These are phyloP conservation scores for Dolichopus griseipennis DNA, from an alignment of 2,888 invertebrate genomes.

Conservation along the genomic window DNA sequence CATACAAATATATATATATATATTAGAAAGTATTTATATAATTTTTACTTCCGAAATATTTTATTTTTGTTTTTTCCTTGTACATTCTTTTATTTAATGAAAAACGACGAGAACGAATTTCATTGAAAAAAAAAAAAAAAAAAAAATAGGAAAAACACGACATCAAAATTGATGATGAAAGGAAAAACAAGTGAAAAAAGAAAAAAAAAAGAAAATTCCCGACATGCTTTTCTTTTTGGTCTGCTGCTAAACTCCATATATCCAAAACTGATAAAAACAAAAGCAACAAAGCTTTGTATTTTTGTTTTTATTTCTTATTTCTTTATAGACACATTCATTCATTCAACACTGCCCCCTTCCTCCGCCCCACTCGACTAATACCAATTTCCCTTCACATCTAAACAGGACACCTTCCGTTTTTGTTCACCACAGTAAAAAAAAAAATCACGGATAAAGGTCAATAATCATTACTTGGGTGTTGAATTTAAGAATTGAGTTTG, in stretches of 20 bases:
- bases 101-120: background rate
- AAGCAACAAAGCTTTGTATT: too few species aligned
- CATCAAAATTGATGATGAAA: background rate
- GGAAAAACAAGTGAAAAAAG: background rate
- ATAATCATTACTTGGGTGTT: background rate
- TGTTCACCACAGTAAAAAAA: background rate
- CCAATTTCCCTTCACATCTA: too few species aligned
- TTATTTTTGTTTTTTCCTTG: background rate
- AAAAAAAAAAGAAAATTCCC: background rate
- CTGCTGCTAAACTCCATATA: background rate
- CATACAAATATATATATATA: background rate
- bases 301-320: background rate
- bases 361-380: background rate
- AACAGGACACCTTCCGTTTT: background rate
- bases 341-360: background rate
- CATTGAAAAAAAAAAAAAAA: background rate
- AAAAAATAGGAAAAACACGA: too few species aligned
- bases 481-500: too few species aligned
- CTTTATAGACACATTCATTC: background rate
- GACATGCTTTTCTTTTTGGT: background rate
- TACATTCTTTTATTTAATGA: background rate
- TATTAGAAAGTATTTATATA: background rate
- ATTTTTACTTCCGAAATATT: background rate
- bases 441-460: background rate
- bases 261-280: background rate